Base-by-base conservation (phyloP, 2,797 vertebrate species). In the Arctocebus calabarensis region DNA sequence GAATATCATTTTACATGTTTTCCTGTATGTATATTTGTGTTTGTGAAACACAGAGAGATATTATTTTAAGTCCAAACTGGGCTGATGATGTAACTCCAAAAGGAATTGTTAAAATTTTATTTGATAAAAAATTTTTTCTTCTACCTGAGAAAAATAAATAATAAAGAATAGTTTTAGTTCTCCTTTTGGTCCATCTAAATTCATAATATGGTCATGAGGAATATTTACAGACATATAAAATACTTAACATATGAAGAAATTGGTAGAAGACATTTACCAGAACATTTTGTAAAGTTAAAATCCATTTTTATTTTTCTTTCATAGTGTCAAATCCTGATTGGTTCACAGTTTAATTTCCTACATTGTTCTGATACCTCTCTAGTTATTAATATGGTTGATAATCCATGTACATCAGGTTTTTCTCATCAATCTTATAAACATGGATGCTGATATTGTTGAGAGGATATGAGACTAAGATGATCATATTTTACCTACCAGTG, bases 281-380 rank as follows among this genome's bases (percentile, higher is more conserved):
- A 22, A 34, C 13, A 87, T 3, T 32, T 62, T 8, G 57, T 71
- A 92, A 88, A 57, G 2, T 34, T 84, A 45, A 45, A 45, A 45
- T 84, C 7, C 84, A 17, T 5, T 71, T 23, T 34, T 23, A 2
- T 88, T 48, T 78, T 25, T 52, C 13, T 62, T 71, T 55, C 23
- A 6, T 11, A 11, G 3, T 20, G 2, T 3, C 3, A 82, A 34
- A 40, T 19, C 27, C 20, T 22, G 9, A 1, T 4, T 40, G 11
- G 1, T 45, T 79, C 37, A 57, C 25, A 74, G 25, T 45, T 77
- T 45, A 32, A 79, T 89, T 81, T 71, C 3, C 23, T 45, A 37
- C 20, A 43, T 45, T 45, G 9, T 61, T 64, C 25, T 45, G 17
- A 57, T 4, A 40, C 1, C 62, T n/a, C 37, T 61, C 23, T 20